A percentile compares a stretch with the other conserved stretches of the same genome.
These are phyloP conservation scores for Lysandra bellargus DNA, from an alignment of 2,888 invertebrate genomes.

Conservation along the genomic window DNA sequence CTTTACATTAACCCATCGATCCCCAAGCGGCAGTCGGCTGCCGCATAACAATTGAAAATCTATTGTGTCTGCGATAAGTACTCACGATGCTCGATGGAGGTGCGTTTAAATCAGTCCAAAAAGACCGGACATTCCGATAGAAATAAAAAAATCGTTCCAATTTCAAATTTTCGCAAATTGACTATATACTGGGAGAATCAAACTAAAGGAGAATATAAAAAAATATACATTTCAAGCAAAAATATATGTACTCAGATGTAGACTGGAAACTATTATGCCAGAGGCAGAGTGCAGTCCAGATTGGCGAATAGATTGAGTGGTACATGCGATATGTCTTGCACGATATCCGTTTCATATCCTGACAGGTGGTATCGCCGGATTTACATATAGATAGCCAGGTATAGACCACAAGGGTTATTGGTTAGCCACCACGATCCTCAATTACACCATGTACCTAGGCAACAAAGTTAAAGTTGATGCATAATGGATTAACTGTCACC, in stretches of 20 bases:
- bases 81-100: too few relatives aligned
- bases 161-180: neutral
- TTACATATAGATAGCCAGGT: neutral
- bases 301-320: neutral
- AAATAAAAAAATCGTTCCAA: neutral
- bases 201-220: neutral
- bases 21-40: too few relatives aligned
- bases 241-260: too few relatives aligned
- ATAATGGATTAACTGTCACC: neutral
- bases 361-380: neutral
- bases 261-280: neutral
- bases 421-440: neutral
- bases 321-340: neutral
- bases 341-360: slow-evolving; percentile 2
- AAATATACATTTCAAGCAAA: too few relatives aligned
- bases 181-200: neutral
- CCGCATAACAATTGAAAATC: too few relatives aligned
- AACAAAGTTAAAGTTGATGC: neutral
- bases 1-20: too few relatives aligned
- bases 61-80: too few relatives aligned
- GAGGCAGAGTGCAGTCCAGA: neutral
- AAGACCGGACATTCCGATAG: neutral
- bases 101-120: neutral
- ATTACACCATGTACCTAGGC: neutral
- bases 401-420: neutral